These are phyloP conservation scores for Centropristis striata DNA, from an alignment of 2,113 vertebrate genomes.

Conservation along the genomic window DNA sequence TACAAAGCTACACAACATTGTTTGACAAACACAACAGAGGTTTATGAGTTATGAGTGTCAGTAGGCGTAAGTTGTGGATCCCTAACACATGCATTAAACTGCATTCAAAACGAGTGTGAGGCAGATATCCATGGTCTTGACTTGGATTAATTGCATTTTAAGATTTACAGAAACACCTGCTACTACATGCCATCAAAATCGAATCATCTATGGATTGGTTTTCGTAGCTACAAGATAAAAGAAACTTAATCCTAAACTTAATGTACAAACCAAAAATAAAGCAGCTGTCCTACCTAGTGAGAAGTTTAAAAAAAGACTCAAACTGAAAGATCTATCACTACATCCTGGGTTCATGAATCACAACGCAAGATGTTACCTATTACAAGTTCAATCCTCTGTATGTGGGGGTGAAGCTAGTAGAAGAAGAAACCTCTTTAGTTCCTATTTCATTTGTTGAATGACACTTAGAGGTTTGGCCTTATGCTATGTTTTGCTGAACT, in stretches of 20 bases:
- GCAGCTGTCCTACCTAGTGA: conserved; percentile 14
- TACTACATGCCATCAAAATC: background rate
- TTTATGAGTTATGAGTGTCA: background rate
- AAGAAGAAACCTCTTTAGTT: conserved; percentile 52
- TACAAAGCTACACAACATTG: background rate
- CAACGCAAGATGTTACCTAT: conserved; percentile 25
- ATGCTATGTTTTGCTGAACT: conserved; percentile 54
- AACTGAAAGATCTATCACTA: conserved; percentile 11
- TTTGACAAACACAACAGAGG: background rate
- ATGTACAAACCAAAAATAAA: background rate
- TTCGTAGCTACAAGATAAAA: background rate
- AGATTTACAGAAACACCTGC: background rate
- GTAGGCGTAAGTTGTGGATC: background rate
- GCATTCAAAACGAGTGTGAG: background rate
- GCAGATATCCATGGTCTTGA: background rate
- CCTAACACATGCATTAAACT: background rate
- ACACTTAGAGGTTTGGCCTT: conserved; percentile 53
- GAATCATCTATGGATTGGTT: background rate
- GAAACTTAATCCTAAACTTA: background rate
- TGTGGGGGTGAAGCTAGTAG: conserved; percentile 20
- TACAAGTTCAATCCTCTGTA: conserved; percentile 30
- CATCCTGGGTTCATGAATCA: conserved; percentile 13
- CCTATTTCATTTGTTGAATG: conserved; percentile 64
- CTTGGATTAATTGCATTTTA: background rate
- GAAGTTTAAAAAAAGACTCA: conserved; percentile 10